phyloP scores from a whole-genome alignment of 2,113 vertebrate genomes.

The Labeo catla region DNA sequence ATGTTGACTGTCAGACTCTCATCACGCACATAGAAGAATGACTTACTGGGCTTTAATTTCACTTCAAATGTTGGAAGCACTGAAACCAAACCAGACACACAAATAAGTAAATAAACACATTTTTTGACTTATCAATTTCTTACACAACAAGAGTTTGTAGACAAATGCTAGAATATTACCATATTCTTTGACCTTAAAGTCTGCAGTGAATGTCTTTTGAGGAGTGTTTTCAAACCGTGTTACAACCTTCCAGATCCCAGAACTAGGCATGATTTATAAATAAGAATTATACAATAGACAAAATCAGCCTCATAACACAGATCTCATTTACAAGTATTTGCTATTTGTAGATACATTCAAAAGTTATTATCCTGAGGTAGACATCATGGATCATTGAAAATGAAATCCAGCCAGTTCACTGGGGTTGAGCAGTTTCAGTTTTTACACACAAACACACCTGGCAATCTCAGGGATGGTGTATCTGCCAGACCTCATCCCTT shows the following conservation, averaged over 20 bases:
- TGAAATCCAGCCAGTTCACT: background rate
- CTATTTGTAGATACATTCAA: background rate
- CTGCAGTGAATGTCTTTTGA: slow-evolving; percentile 55
- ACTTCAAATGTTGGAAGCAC: slow-evolving; percentile 76
- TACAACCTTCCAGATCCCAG: slow-evolving; percentile 58
- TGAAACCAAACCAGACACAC: background rate
- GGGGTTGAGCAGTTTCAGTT: background rate
- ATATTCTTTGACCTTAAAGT: slow-evolving; percentile 67
- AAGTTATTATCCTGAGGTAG: background rate
- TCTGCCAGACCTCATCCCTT: slow-evolving; percentile 31
- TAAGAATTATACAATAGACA: background rate
- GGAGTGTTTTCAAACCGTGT: slow-evolving; percentile 40
- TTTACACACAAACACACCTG: slow-evolving; percentile 49
- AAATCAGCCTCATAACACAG: background rate
- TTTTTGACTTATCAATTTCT: background rate
- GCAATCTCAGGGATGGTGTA: slow-evolving; percentile 54
- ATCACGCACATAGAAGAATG: slow-evolving; percentile 78
- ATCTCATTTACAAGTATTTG: background rate
- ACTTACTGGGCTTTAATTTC: slow-evolving; percentile 58
- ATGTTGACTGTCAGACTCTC: slow-evolving; percentile 70
- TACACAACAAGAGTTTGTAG: background rate
- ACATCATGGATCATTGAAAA: background rate
- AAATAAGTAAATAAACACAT: background rate
- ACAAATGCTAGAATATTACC: slow-evolving; percentile 45
- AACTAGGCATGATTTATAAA: slow-evolving; percentile 2